Evolutionary conservation across 2,797 vertebrate genomes (phyloP), one percentile per base, ranked within the genome.

Genomic region (Peromyscus melanophrys): DNA sequence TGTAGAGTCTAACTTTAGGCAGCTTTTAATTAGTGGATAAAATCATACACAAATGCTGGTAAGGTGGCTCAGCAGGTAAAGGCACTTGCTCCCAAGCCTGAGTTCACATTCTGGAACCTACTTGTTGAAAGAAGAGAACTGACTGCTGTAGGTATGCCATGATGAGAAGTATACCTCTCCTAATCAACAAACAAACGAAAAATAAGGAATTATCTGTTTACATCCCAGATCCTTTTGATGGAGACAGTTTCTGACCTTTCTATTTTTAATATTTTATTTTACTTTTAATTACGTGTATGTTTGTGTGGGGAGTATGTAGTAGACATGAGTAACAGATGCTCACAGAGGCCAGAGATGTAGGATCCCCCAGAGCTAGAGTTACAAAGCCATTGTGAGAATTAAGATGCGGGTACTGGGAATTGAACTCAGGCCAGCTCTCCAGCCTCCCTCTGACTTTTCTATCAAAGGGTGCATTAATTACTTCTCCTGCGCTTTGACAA

Each of bases 241-340:
- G 94, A 59, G 23, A 25, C 61, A 77, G 43, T 94, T 94, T 92
- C 57, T 92, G 46, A 75, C 14, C 89, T 92, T 78, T 46, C 12
- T 37, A 71, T 67, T 91, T 63, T 43, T 31, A 43, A 46, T n/a
- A 23, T 25, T 25, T 37, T 63, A 29, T 31, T 40, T 27, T 59
- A 59, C 6, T 71, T 71, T 76, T 63, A 83, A 46, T 12, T 46
- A 43, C 63, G 40, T 31, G 37, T 63, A 31, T 31, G 16, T 43
- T 10, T 17, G 0, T 84, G 16, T 31, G 9, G 59, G 9, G 34
- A 8, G 17, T 83, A 17, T 59, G n/a, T n/a, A n/a, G 6, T 6
- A 71, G 69, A 31, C 27, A 83, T 21, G 27, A 31, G 27, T 83
- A 27, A 7, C 16, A 63, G 37, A 40, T 83, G 37, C 16, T 65